phyloP scores from a whole-genome alignment of 2,888 invertebrate genomes.

The Caenorhabditis virilis region DNA sequence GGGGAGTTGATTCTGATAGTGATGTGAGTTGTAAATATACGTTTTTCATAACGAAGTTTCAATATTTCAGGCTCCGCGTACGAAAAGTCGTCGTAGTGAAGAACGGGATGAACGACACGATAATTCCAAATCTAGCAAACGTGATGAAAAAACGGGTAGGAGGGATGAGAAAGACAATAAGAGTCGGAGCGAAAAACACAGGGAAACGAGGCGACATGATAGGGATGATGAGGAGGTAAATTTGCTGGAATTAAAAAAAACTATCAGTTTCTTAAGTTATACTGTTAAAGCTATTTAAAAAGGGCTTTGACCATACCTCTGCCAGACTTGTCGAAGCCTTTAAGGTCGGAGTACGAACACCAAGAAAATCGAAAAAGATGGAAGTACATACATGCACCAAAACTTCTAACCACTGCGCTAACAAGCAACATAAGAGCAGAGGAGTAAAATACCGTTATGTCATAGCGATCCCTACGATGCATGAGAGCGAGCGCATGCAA shows the following conservation, averaged over 20 bases:
- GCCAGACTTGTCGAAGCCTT: no score
- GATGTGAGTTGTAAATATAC: constrained; percentile 4
- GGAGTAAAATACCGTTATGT: no score
- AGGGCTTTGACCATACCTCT: no score
- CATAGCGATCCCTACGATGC: no score
- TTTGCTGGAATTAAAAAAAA: neutral
- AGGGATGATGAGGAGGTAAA: neutral
- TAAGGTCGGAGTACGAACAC: no score
- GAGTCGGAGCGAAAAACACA: neutral
- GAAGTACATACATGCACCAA: no score
- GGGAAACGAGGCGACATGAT: neutral
- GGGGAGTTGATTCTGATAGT: constrained; percentile 2
- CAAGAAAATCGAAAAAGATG: no score
- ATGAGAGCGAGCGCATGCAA: no score
- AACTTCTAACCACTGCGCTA: no score
- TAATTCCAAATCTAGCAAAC: neutral
- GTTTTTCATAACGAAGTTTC: neutral
- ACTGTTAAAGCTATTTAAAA: no score
- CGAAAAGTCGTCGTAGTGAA: neutral
- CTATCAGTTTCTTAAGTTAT: no score
- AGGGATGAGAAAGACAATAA: neutral
- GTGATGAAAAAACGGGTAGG: neutral
- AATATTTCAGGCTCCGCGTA: neutral
- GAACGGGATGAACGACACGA: neutral
- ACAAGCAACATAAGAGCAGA: no score